Evolutionary conservation across 2,888 invertebrate species (phyloP), one percentile per base, ranked within the genome.

Genomic region (Pammene fasciana): DNA sequence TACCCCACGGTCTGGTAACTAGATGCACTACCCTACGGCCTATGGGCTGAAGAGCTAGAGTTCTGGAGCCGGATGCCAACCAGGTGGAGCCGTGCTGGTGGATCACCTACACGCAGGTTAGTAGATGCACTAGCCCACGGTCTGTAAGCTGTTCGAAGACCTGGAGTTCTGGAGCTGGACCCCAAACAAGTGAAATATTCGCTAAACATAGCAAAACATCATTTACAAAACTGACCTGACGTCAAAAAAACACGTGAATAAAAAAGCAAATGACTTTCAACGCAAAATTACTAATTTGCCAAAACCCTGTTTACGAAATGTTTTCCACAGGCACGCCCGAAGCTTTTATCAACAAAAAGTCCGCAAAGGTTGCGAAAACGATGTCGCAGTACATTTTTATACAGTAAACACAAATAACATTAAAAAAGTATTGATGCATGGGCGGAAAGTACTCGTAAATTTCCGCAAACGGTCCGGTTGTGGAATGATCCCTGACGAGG

Each of bases 331-430:
- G 62, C 68, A 55, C 62, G 68, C 68, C 41, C 16, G 56, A 38
- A 41, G 67, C 67, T 62, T 67, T 52, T 62, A 62, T 64, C 62
- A 68, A 68, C 61, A 68, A 38, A 56, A 57, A 55, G 38, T 10
- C 50, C 34, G 61, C 26, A 26, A 4, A 41, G 48, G 34, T 56
- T 62, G 56, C 50, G 16, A 61, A 68, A 48, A 6, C 46, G 14
- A 38, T 26, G 56, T 43, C 61, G n/a, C 38, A 52, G 50, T 13
- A 50, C 2, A 50, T 14, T 10, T 14, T 38, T 14, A 16, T 0
- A 52, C 61, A 48, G 61, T 50, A 57, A 38, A 55, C 36, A 34
- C 45, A 5, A 45, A 10, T 10, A 13, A 45, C 6, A 13, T 0
- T 1, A 5, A 45, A 13, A 45, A 10, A 45, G n/a, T n/a, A n/a